phyloP scores from a whole-genome alignment of 2,113 vertebrate species.

The Brachionichthys hirsutus region DNA sequence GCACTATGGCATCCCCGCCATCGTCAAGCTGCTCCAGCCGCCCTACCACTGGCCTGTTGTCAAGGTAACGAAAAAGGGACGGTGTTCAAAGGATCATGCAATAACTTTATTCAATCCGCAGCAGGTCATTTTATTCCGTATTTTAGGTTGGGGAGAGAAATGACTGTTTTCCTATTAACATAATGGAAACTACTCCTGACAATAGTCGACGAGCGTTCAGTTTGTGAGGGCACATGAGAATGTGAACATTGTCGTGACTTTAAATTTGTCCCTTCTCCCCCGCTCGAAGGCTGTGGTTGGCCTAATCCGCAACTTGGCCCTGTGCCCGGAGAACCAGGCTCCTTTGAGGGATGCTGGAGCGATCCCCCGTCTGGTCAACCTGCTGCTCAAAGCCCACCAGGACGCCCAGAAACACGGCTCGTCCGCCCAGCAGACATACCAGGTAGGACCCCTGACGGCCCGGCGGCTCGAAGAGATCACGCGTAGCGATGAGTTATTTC shows the following conservation, averaged over 20 bases:
- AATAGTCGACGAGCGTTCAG: conserved; percentile 17
- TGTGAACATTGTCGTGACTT: background rate
- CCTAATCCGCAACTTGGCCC: conserved; percentile 92
- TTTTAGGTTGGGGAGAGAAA: background rate
- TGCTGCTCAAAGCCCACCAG: conserved; percentile 93
- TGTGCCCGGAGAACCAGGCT: conserved; percentile 89
- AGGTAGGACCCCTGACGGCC: too few species aligned
- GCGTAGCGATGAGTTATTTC: background rate
- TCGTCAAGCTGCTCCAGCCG: conserved; percentile 90
- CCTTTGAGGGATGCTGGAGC: conserved; percentile 87
- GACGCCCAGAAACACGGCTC: conserved; percentile 90
- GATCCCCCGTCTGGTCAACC: conserved; percentile 86
- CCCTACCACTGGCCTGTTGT: conserved; percentile 96
- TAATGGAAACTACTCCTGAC: background rate
- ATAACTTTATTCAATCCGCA: too few species aligned
- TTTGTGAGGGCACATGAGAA: too few species aligned
- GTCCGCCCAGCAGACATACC: conserved; percentile 89
- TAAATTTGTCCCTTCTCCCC: background rate
- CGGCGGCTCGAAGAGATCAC: too few species aligned
- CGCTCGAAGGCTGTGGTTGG: conserved; percentile 87
- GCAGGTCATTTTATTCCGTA: too few species aligned
- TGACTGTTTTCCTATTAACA: too few species aligned
- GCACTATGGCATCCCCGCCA: conserved; percentile 92
- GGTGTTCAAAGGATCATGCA: background rate
- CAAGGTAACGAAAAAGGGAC: conserved; percentile 79